Evolutionary conservation across 2,797 vertebrate genomes (phyloP).

Genomic region (Masticophis lateralis): DNA sequence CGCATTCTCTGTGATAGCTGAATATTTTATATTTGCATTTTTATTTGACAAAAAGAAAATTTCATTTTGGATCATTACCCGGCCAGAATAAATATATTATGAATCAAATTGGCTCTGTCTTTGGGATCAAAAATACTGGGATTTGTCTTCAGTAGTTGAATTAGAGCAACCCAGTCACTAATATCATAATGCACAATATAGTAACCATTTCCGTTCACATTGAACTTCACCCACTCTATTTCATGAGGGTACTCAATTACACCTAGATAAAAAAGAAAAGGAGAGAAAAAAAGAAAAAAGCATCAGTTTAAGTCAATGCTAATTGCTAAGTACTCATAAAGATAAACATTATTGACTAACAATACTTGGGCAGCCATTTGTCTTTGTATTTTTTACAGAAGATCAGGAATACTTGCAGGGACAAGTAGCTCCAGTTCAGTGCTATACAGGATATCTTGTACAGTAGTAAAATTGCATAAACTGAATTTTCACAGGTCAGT

Average conservation of each 20-base stretch:
- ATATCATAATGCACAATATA: slow-evolving; percentile 87
- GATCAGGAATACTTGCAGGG: background rate
- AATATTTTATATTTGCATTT: background rate
- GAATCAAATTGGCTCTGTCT: slow-evolving; percentile 89
- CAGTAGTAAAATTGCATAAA: background rate
- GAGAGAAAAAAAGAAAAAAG: slow-evolving; percentile 8
- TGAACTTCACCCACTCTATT: slow-evolving; percentile 91
- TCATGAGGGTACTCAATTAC: slow-evolving; percentile 76
- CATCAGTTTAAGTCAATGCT: background rate
- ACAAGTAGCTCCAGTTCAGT: background rate
- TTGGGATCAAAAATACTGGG: slow-evolving; percentile 75
- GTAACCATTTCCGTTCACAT: slow-evolving; percentile 86
- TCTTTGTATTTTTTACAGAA: background rate
- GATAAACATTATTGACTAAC: background rate
- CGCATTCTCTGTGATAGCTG: background rate
- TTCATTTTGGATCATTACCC: slow-evolving; percentile 70
- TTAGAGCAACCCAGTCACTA: slow-evolving; percentile 78
- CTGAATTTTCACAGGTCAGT: background rate
- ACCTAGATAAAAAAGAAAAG: slow-evolving; percentile 65
- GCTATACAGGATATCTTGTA: background rate
- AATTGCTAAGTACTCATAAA: background rate
- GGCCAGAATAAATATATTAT: slow-evolving; percentile 88
- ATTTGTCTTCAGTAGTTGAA: slow-evolving; percentile 71
- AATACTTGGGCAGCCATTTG: background rate
- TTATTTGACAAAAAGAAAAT: background rate